These are phyloP conservation scores for Ciconia maguari DNA, from an alignment of 2,113 vertebrate species.

Conservation along the genomic window DNA sequence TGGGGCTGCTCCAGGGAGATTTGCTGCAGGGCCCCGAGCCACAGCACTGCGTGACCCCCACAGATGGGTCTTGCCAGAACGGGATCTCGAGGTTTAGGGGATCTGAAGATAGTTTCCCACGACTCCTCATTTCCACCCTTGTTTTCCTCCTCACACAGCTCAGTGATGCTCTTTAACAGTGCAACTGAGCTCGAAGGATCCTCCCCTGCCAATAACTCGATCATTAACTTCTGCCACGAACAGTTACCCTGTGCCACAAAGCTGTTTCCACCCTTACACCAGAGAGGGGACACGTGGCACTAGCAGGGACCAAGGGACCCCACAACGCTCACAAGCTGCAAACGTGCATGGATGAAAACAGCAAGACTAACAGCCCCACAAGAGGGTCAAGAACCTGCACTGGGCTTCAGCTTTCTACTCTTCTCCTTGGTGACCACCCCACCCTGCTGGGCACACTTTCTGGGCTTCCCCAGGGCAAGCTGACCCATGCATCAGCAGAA, in stretches of 20 bases:
- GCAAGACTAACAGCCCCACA: not conserved
- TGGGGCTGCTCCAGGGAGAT: not conserved
- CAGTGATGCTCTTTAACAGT: not conserved
- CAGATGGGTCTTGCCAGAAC: accelerated
- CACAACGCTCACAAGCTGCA: not conserved
- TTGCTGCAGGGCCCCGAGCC: not conserved
- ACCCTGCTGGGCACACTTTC: not conserved
- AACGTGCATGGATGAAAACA: not conserved
- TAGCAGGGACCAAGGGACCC: not conserved
- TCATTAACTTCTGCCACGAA: too few relatives aligned
- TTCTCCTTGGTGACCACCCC: not conserved
- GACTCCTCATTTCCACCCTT: not conserved
- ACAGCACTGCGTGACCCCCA: accelerated
- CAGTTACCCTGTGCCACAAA: not conserved
- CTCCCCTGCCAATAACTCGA: not conserved
- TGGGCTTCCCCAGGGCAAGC: not conserved
- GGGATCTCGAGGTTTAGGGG: not conserved
- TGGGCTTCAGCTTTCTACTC: not conserved
- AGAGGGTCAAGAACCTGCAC: not conserved
- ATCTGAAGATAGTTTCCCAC: not conserved
- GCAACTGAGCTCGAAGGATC: not conserved
- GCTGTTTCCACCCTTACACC: not conserved
- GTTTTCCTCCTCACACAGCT: not conserved
- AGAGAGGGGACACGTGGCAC: not conserved
- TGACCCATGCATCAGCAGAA: not conserved